Conservation (phyloP, 2,797 vertebrate species). For the Silurus aristotelis region DNA sequence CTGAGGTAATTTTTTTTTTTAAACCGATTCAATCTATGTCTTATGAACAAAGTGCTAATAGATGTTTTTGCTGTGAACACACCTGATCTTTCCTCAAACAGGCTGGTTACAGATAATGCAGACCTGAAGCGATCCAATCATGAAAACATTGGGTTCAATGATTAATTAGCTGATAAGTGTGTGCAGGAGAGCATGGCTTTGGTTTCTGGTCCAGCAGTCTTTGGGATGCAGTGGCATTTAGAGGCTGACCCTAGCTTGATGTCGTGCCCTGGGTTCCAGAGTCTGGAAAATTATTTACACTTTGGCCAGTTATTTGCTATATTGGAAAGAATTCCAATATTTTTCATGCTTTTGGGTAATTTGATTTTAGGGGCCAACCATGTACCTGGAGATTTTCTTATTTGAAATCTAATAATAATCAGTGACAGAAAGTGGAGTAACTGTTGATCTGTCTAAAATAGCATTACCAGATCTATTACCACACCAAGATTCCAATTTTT, state of each 20-base stretch:
- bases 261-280: neutral
- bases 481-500: too few species aligned
- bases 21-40: too few species aligned
- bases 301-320: neutral
- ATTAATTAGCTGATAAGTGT: conserved; percentile 11
- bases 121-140: conserved; percentile 1
- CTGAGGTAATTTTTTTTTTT: neutral
- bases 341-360: neutral
- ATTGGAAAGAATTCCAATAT: neutral
- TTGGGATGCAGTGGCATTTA: neutral
- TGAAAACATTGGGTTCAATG: neutral
- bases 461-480: too few species aligned
- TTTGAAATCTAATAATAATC: neutral
- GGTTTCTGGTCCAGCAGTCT: neutral
- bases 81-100: conserved; percentile 23
- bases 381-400: neutral
- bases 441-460: neutral
- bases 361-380: neutral
- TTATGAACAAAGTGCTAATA: too few species aligned
- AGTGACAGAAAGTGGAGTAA: neutral
- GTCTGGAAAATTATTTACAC: conserved; percentile 9
- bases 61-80: neutral
- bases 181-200: neutral
- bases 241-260: neutral
- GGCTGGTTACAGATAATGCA: conserved; percentile 22